Base-by-base conservation (phyloP, 1,140 invertebrate species). In the Solen grandis region DNA sequence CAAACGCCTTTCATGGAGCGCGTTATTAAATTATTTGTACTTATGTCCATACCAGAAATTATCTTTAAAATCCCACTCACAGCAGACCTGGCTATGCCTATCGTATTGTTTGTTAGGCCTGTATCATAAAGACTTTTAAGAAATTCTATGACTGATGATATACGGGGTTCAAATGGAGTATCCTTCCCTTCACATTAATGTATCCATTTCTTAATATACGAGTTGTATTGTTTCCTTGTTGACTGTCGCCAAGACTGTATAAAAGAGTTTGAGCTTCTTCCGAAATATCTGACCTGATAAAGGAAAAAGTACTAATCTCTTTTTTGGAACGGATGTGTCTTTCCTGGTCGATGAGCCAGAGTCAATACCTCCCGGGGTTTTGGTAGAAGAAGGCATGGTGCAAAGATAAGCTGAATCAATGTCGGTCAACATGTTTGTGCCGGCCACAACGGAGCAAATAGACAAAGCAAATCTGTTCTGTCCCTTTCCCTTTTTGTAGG, bases 401-500 rank as follows among this genome's bases (percentile, higher is more conserved):
- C 62, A 13, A 33, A 1, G 16, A 65, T 65, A 13, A 65, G 31
- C 13, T n/a, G 16, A 13, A 65, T 65, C 0, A 65, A 35, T 14
- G 38, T 65, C 31, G 62, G 62, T 35, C 62, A 65, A 13, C 62
- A 35, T 35, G 63, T 68, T 27, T 41, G 33, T 10, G 35, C 36
- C 19, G 63, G 33, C 63, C 63, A 41, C 35, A 68, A 13, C 50
- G 35, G 63, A 29, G 63, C 63, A 10, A 68, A 41, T 46, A 68
- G 36, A 46, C 36, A 65, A 10, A 65, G 16, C 19, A 46, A 13
- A 19, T 38, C 27, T 38, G 35, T 46, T 19, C 50, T 29, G 25
- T 68, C 63, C 27, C 41, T 68, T 68, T 68, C 63, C 36, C 36
- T 46, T 68, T 68, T 25, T 68, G 63, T 25, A 68, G 35, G 4